These are phyloP conservation scores for Lacanobia wlatinum DNA, from an alignment of 2,888 invertebrate species.

Conservation along the genomic window DNA sequence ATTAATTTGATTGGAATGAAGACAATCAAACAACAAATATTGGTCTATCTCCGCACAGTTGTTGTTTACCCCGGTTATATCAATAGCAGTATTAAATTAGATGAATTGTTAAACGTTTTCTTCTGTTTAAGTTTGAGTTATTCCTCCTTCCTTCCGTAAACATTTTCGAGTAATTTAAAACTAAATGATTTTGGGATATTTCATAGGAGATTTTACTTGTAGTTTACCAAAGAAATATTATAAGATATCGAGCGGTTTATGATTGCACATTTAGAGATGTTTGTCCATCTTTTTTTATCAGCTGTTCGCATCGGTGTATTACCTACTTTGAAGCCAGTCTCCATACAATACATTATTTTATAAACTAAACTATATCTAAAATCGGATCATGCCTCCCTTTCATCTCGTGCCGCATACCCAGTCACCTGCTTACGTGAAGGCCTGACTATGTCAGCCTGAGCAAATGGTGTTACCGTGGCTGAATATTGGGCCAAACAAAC, in stretches of 20 bases:
- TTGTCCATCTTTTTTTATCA: not conserved
- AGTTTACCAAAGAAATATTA: no score
- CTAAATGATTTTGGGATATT: conserved; percentile 2
- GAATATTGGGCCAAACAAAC: no score
- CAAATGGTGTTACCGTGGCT: no score
- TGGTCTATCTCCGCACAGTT: conserved; percentile 12
- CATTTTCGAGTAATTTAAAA: conserved; percentile 15
- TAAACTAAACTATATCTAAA: no score
- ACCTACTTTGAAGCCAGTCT: no score
- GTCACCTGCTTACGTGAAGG: no score
- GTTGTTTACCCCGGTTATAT: conserved; percentile 27
- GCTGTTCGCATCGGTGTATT: not conserved
- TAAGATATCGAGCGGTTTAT: not conserved
- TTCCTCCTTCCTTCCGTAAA: conserved; percentile 4
- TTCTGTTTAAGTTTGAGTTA: conserved; percentile 8
- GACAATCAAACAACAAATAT: conserved; percentile 31
- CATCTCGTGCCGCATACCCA: no score
- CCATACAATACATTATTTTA: no score
- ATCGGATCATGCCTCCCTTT: no score
- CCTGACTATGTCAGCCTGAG: no score
- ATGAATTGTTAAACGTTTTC: conserved; percentile 6
- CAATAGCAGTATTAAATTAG: conserved; percentile 28
- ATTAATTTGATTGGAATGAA: conserved; percentile 26
- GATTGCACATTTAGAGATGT: not conserved
- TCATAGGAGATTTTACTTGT: not conserved